Percentiles rank a stretch among this genome's conserved stretches.
These are phyloP conservation scores for Melipona quadrifasciata DNA, from an alignment of 1,140 invertebrate species.

Conservation along the genomic window DNA sequence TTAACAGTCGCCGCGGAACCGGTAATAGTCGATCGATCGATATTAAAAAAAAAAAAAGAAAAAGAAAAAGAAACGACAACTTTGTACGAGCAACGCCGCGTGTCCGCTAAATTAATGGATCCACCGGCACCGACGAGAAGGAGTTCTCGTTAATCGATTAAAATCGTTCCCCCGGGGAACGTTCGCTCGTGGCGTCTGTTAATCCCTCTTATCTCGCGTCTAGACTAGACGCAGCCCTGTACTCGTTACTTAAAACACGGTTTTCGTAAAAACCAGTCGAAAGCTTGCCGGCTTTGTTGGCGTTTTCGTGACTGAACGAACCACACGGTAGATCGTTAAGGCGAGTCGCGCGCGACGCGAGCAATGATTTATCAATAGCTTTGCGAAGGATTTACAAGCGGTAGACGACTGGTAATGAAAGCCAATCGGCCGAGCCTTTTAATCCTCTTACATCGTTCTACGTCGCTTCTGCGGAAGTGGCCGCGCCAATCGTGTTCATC, in stretches of 20 bases:
- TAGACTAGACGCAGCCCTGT: too few species aligned
- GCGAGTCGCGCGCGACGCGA: conserved; percentile 43
- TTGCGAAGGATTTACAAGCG: conserved; percentile 59
- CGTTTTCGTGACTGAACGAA: conserved; percentile 42
- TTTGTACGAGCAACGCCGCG: not conserved
- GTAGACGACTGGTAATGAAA: conserved; percentile 60
- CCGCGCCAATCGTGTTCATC: conserved; percentile 22
- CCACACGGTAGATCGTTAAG: conserved; percentile 49
- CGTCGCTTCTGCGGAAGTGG: conserved; percentile 54
- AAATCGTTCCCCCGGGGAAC: not conserved
- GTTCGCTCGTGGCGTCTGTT: not conserved
- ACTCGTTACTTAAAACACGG: not conserved
- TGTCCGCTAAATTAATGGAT: conserved; percentile 21
- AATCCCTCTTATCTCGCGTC: not conserved
- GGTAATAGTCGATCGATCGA: conserved; percentile 50
- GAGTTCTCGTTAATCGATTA: conserved; percentile 31
- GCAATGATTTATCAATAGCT: conserved; percentile 63
- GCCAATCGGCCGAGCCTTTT: conserved; percentile 61
- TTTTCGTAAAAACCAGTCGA: conserved; percentile 21
- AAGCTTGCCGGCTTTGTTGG: conserved; percentile 20
- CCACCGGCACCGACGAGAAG: too few species aligned
- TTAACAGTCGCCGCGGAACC: conserved; percentile 37
- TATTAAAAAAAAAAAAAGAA: conserved; percentile 5
- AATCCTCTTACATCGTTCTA: conserved; percentile 67
- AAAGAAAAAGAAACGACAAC: not conserved